A percentile compares a stretch with the other conserved stretches of the same genome.
Conservation (phyloP, 2,113 vertebrate species). For the Mastomys coucha region DNA sequence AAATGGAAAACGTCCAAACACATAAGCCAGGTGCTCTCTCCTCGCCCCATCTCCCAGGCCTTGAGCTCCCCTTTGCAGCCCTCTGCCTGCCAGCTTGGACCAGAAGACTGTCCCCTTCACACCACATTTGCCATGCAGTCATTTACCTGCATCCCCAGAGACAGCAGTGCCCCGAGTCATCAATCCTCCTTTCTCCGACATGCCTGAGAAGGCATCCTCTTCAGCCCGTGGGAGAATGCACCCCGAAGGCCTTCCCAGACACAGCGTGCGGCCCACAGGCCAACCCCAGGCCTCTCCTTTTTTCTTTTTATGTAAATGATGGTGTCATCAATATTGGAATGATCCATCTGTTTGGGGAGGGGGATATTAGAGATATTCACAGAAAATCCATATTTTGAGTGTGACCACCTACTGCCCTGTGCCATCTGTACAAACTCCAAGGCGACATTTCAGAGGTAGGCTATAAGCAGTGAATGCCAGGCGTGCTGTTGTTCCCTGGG, state of each 20-base stretch:
- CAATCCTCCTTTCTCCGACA: slow-evolving; percentile 6
- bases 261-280: not conserved
- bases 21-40: not conserved
- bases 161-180: slow-evolving; percentile 38
- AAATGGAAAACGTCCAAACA: not conserved
- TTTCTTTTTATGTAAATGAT: not conserved
- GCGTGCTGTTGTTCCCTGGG: not conserved
- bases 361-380: not conserved
- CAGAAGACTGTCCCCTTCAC: not conserved
- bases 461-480: not conserved
- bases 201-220: slow-evolving; percentile 20
- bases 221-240: slow-evolving; percentile 40
- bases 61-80: not conserved
- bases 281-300: not conserved
- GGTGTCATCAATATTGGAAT: not conserved
- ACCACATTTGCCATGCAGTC: not conserved
- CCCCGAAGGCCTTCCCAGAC: not conserved
- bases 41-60: not conserved
- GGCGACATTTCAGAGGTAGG: not conserved
- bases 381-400: not conserved
- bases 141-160: not conserved
- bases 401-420: not conserved
- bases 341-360: not conserved
- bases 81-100: not conserved
- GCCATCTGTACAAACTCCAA: not conserved